These are phyloP conservation scores for Mamestra configurata DNA, from an alignment of 1,140 invertebrate species.

Conservation along the genomic window DNA sequence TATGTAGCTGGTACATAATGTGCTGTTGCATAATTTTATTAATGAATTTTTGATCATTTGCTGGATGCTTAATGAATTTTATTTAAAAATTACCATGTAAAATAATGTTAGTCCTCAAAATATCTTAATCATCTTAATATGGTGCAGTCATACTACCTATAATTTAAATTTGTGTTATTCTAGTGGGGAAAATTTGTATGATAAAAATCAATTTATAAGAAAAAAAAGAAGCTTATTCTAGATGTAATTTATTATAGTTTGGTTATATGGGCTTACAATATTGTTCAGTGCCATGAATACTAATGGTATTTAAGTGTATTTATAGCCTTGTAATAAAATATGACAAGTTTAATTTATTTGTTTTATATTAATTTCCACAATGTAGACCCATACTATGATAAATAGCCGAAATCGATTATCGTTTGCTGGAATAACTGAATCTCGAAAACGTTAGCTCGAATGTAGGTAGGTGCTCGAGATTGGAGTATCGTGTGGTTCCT, in stretches of 20 bases:
- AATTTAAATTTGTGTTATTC: constrained; percentile 10
- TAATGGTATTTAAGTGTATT: constrained; percentile 29
- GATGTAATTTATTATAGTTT: constrained; percentile 39
- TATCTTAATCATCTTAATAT: not conserved
- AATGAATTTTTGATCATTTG: constrained; percentile 54
- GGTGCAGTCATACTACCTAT: constrained; percentile 36
- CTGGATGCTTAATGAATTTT: constrained; percentile 55
- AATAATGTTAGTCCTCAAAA: constrained; percentile 17
- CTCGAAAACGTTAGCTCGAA: too few species aligned
- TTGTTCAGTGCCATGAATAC: constrained; percentile 48
- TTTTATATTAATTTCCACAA: too few species aligned
- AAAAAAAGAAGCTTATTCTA: constrained; percentile 24
- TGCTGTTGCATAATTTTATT: constrained; percentile 48
- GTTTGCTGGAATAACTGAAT: too few species aligned
- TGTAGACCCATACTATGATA: too few species aligned
- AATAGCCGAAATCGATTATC: too few species aligned
- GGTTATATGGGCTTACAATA: constrained; percentile 29
- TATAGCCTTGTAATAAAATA: constrained; percentile 40
- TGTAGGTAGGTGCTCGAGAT: too few species aligned
- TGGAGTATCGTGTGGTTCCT: too few species aligned
- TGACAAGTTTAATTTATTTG: constrained; percentile 6
- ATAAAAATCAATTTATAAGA: constrained; percentile 36
- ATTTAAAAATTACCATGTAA: constrained; percentile 18
- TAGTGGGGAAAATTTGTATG: constrained; percentile 20
- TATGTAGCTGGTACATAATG: constrained; percentile 72